Conservation (phyloP, 2,113 vertebrate species). For the Paramormyrops kingsleyae region DNA sequence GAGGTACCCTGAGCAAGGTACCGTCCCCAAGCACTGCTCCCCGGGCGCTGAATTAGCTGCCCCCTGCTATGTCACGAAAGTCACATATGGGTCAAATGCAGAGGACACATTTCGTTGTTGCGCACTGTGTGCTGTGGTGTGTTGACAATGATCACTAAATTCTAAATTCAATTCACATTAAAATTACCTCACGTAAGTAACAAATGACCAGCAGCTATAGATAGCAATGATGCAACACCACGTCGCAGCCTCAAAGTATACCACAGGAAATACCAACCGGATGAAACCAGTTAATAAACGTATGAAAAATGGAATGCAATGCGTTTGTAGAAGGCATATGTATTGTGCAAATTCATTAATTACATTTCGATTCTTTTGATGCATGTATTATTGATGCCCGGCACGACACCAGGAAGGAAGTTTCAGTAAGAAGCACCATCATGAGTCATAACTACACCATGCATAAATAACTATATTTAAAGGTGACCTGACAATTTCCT, state of each 20-base stretch:
- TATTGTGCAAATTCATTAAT: background rate
- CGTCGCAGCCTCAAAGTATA: background rate
- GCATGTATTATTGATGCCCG: background rate
- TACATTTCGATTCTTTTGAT: background rate
- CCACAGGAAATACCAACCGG: background rate
- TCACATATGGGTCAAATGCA: too few relatives aligned
- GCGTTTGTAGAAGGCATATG: background rate
- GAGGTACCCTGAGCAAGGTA: too few relatives aligned
- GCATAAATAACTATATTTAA: background rate
- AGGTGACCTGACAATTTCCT: background rate
- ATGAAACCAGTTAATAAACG: background rate
- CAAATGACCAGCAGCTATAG: background rate
- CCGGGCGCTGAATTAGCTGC: too few relatives aligned
- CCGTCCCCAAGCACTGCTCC: too few relatives aligned
- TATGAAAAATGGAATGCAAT: background rate
- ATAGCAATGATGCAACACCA: background rate
- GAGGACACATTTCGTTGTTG: too few relatives aligned
- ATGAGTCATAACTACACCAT: background rate
- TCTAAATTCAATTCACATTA: background rate
- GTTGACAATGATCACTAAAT: too few relatives aligned
- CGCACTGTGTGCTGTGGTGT: too few relatives aligned
- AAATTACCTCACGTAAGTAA: background rate
- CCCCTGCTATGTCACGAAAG: too few relatives aligned
- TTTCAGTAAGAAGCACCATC: background rate
- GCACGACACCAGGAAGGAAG: background rate